These are phyloP conservation scores for Drosophila meridionalis DNA, from an alignment of 2,888 invertebrate species.

Conservation along the genomic window DNA sequence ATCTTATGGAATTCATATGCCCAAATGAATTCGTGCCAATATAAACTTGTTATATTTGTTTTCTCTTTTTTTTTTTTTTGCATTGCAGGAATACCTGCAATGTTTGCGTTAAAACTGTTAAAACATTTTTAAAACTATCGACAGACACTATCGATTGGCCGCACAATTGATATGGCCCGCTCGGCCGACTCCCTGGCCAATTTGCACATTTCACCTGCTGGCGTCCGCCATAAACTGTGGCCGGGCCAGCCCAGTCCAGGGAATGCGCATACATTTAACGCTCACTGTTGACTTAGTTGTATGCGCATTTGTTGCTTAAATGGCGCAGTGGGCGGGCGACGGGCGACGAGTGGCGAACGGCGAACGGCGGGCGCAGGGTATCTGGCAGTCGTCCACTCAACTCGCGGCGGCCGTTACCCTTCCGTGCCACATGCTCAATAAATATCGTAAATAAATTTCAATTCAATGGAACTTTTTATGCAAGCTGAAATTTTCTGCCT, in stretches of 20 bases:
- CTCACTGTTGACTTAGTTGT: constrained; percentile 38
- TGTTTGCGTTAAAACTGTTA: not conserved
- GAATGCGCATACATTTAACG: constrained; percentile 19
- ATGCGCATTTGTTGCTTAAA: not conserved
- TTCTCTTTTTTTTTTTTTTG: not conserved
- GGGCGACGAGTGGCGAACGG: too few species aligned
- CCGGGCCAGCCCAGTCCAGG: not conserved
- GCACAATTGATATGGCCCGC: constrained; percentile 1
- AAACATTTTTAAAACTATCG: constrained; percentile 9
- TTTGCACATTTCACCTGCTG: constrained; percentile 38
- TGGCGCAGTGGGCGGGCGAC: not conserved
- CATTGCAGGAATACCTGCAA: not conserved
- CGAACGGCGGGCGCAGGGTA: constrained; percentile 18
- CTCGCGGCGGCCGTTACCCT: not conserved
- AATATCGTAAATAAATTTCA: constrained; percentile 67
- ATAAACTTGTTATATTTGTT: not conserved
- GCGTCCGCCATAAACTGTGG: constrained; percentile 53
- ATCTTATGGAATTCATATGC: not conserved
- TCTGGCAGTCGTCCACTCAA: constrained; percentile 18
- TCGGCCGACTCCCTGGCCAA: not conserved
- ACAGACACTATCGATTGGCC: constrained; percentile 4
- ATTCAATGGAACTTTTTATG: constrained; percentile 57
- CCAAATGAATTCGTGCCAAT: not conserved
- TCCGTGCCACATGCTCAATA: constrained; percentile 47
- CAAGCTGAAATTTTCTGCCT: constrained; percentile 30